These are phyloP conservation scores for Gandaritis pyraliata DNA, from an alignment of 2,888 invertebrate genomes.

Conservation along the genomic window DNA sequence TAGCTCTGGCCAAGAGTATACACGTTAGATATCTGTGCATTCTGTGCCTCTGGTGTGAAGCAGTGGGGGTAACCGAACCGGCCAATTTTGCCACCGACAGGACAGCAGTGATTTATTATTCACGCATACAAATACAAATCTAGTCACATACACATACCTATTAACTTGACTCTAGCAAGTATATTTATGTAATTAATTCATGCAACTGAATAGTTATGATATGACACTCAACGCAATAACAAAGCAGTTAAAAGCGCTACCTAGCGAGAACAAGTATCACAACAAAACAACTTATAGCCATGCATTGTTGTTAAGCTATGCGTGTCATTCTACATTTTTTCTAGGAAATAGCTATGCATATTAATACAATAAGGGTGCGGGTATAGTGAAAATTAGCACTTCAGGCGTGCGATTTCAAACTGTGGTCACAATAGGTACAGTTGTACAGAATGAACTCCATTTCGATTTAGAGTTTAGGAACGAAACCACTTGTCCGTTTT, in stretches of 20 bases:
- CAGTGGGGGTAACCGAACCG: slow-evolving; percentile 39
- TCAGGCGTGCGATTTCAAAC: too few species aligned
- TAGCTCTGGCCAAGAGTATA: slow-evolving; percentile 42
- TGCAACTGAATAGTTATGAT: slow-evolving; percentile 29
- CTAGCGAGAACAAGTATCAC: slow-evolving; percentile 18
- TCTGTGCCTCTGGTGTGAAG: slow-evolving; percentile 23
- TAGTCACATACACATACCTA: slow-evolving; percentile 15
- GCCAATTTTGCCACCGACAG: slow-evolving; percentile 22
- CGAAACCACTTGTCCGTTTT: background rate
- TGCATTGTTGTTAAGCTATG: slow-evolving; percentile 29
- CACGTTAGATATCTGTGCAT: too few species aligned
- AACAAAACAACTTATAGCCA: slow-evolving; percentile 11
- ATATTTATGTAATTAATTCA: slow-evolving; percentile 23
- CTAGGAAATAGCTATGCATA: slow-evolving; percentile 17
- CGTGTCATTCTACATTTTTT: slow-evolving; percentile 28
- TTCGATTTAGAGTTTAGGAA: background rate
- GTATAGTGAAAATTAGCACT: too few species aligned
- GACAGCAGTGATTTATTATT: slow-evolving; percentile 28
- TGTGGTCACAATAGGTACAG: background rate
- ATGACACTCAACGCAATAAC: slow-evolving; percentile 30
- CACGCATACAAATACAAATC: slow-evolving; percentile 21
- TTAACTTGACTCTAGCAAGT: slow-evolving; percentile 12
- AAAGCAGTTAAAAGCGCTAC: slow-evolving; percentile 22
- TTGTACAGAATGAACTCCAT: background rate
- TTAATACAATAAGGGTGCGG: slow-evolving; percentile 1